Conservation (phyloP, 2,888 invertebrate genomes). For the Acleris sparsana region DNA sequence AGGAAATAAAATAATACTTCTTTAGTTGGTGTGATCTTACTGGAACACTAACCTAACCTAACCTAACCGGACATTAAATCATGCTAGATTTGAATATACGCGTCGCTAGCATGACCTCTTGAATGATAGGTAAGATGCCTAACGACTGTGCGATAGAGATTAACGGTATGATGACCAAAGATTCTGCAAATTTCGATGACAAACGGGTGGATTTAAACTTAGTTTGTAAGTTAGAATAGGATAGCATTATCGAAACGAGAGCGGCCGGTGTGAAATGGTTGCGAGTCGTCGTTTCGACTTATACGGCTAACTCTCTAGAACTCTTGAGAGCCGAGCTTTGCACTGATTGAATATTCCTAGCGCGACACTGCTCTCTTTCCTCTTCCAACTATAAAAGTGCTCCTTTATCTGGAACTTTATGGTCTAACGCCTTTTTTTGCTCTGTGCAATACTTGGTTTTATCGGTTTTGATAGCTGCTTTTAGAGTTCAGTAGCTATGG, state of each 20-base stretch:
- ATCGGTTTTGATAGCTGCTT: conserved; percentile 7
- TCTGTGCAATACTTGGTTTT: conserved; percentile 38
- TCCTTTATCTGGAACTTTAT: conserved; percentile 46
- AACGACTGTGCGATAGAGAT: conserved; percentile 4
- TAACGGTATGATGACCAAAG: neutral
- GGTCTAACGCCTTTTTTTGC: conserved; percentile 32
- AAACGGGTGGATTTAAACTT: too few relatives aligned
- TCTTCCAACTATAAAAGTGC: conserved; percentile 46
- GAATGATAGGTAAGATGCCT: neutral
- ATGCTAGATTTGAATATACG: conserved; percentile 17
- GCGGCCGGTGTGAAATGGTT: conserved; percentile 13
- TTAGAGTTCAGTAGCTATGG: neutral
- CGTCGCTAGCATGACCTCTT: neutral
- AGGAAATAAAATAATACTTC: too few relatives aligned
- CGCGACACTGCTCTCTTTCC: conserved; percentile 48
- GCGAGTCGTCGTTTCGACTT: conserved; percentile 15
- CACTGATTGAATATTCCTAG: conserved; percentile 54
- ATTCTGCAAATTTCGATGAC: neutral
- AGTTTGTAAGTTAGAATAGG: conserved; percentile 3
- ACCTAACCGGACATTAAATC: neutral
- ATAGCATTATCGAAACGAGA: conserved; percentile 7
- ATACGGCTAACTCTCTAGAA: conserved; percentile 35
- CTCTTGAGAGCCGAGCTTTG: conserved; percentile 35
- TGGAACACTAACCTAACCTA: too few relatives aligned
- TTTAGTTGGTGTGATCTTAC: neutral